phyloP scores from a whole-genome alignment of 2,888 invertebrate genomes.

The Leptogaster cylindrica region DNA sequence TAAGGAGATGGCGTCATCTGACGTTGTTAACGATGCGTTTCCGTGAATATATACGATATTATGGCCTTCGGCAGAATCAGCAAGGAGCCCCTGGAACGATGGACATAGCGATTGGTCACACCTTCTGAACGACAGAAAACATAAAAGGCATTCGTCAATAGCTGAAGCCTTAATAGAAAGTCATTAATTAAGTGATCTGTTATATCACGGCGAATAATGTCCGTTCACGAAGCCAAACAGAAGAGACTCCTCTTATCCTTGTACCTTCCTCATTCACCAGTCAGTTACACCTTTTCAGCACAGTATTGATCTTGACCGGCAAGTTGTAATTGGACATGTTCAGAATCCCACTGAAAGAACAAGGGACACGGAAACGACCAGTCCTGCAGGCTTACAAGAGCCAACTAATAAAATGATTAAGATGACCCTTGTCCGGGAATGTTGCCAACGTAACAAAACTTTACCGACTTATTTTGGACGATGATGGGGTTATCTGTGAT shows the following conservation, averaged over 20 bases:
- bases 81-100: too few species aligned
- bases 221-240: too few species aligned
- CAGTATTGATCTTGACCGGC: too few species aligned
- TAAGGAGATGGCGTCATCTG: constrained; percentile 25
- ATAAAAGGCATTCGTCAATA: constrained; percentile 12
- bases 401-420: constrained; percentile 15
- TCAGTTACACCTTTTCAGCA: too few species aligned
- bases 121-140: constrained; percentile 9
- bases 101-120: constrained; percentile 27
- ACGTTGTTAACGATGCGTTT: constrained; percentile 30
- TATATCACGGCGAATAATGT: constrained; percentile 5
- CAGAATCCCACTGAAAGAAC: constrained; percentile 2
- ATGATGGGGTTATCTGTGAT: too few species aligned
- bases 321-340: constrained; percentile 25
- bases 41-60: constrained; percentile 3
- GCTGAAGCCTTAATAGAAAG: constrained; percentile 29
- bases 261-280: not conserved
- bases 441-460: too few species aligned
- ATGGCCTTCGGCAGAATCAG: too few species aligned
- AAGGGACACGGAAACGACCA: constrained; percentile 27
- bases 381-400: too few species aligned
- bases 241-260: too few species aligned
- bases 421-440: constrained; percentile 30
- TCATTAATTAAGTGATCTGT: constrained; percentile 40
- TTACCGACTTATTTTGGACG: too few species aligned